Percentiles rank a stretch among this genome's conserved stretches.
These are phyloP conservation scores for Cotesia chilonis DNA, from an alignment of 1,140 invertebrate species.

Conservation along the genomic window DNA sequence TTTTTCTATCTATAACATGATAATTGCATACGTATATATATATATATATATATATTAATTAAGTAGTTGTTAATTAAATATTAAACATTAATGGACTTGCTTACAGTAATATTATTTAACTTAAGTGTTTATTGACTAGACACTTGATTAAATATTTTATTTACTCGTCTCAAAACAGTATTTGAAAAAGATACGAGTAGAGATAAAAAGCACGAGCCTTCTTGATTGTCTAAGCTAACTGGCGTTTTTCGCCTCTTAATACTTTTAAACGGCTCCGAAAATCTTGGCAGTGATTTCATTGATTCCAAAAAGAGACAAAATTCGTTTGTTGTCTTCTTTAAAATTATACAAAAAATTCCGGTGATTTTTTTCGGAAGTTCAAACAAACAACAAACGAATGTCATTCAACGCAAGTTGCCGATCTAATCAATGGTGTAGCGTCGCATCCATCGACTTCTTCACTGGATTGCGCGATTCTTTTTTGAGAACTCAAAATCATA, in stretches of 20 bases:
- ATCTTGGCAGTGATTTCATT: constrained; percentile 3
- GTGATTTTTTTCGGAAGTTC: not conserved
- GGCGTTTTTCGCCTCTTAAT: not conserved
- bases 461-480: constrained; percentile 55
- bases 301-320: too few species aligned
- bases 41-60: too few species aligned
- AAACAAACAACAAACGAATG: constrained; percentile 21
- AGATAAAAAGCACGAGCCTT: constrained; percentile 56
- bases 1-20: too few species aligned
- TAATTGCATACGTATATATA: not conserved
- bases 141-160: too few species aligned
- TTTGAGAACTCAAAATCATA: constrained; percentile 45
- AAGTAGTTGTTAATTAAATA: too few species aligned
- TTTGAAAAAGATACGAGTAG: not conserved
- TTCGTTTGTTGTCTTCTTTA: too few species aligned
- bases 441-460: constrained; percentile 61
- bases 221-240: constrained; percentile 45
- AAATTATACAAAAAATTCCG: too few species aligned
- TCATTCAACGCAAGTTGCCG: constrained; percentile 42
- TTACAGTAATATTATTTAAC: too few species aligned
- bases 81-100: too few species aligned
- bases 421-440: constrained; percentile 57
- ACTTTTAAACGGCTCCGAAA: constrained; percentile 4
- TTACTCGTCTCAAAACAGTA: too few species aligned
- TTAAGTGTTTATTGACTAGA: constrained; percentile 11